These are phyloP conservation scores for Lottia gigantea DNA, from an alignment of 2,888 invertebrate genomes.

Conservation along the genomic window DNA sequence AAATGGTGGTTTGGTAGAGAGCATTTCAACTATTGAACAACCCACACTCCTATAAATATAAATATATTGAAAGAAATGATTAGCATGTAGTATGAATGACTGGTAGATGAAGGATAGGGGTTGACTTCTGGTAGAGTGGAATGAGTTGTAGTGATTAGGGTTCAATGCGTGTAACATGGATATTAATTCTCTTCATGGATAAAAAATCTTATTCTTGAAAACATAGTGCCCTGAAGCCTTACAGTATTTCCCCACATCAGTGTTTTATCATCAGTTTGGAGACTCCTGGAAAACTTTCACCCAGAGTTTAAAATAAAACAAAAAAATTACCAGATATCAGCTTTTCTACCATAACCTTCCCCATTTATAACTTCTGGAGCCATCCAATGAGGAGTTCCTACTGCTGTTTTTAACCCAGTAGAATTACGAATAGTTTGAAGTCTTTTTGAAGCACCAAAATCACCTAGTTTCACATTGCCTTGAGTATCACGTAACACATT, in stretches of 20 bases:
- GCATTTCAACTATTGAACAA: slow-evolving; percentile 69
- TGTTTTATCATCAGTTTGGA: too few species aligned
- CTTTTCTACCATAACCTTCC: slow-evolving; percentile 67
- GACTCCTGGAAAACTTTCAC: too few species aligned
- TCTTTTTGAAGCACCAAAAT: slow-evolving; percentile 70
- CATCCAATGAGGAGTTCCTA: slow-evolving; percentile 69
- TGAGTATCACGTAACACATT: slow-evolving; percentile 69
- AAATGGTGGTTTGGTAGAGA: slow-evolving; percentile 67
- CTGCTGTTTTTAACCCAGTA: slow-evolving; percentile 57
- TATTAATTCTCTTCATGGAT: too few species aligned
- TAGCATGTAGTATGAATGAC: too few species aligned
- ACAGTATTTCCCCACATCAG: too few species aligned
- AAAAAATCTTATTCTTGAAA: too few species aligned
- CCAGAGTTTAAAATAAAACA: not conserved
- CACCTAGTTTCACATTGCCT: slow-evolving; percentile 70
- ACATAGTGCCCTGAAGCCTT: too few species aligned
- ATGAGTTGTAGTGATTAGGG: too few species aligned
- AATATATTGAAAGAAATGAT: not conserved
- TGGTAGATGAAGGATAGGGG: not conserved
- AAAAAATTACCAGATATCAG: slow-evolving; percentile 68
- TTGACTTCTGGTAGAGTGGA: not conserved
- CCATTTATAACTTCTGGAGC: slow-evolving; percentile 69
- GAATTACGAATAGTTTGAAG: slow-evolving; percentile 66
- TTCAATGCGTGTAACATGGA: too few species aligned
- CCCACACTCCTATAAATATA: slow-evolving; percentile 66